Evolutionary conservation across 2,797 vertebrate species (phyloP).

Genomic region (Champsocephalus esox): DNA sequence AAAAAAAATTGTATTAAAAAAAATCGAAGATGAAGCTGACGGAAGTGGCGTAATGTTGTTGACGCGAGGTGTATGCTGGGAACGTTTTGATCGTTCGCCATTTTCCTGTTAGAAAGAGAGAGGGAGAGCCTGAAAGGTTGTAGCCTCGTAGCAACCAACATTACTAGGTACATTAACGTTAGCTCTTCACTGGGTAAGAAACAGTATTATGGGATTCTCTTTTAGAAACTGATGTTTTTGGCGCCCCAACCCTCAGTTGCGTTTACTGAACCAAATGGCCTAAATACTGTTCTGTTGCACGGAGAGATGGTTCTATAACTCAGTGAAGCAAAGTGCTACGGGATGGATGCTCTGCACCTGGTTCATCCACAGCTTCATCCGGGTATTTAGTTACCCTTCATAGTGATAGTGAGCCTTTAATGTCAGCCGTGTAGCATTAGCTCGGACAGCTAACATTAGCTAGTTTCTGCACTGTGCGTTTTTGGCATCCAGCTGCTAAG

Average conservation of each 20-base stretch:
- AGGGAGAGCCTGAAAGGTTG: slow-evolving; percentile 3
- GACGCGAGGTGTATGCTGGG: slow-evolving; percentile 65
- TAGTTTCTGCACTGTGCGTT: neutral
- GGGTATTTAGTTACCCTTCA: too few species aligned
- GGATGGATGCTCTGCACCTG: neutral
- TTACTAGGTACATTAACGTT: slow-evolving; percentile 14
- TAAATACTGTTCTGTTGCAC: neutral
- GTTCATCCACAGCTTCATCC: neutral
- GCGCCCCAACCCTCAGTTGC: slow-evolving; percentile 16
- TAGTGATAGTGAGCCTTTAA: neutral
- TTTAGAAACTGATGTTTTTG: too few species aligned
- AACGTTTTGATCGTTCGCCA: slow-evolving; percentile 41
- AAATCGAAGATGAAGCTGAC: slow-evolving; percentile 14
- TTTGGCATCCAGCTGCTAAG: neutral
- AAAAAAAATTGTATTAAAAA: too few species aligned
- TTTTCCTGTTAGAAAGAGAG: too few species aligned
- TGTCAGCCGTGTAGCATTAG: neutral
- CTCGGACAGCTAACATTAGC: neutral
- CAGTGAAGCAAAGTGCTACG: neutral
- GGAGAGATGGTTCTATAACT: neutral
- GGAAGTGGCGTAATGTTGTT: slow-evolving; percentile 67
- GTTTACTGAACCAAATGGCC: slow-evolving; percentile 1
- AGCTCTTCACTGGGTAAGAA: slow-evolving; percentile 21
- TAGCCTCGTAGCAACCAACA: slow-evolving; percentile 13
- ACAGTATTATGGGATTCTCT: accelerated